Evolutionary conservation across 2,113 vertebrate genomes (phyloP), one percentile per base, ranked within the genome.

Genomic region (Notarius quadriscutis): DNA sequence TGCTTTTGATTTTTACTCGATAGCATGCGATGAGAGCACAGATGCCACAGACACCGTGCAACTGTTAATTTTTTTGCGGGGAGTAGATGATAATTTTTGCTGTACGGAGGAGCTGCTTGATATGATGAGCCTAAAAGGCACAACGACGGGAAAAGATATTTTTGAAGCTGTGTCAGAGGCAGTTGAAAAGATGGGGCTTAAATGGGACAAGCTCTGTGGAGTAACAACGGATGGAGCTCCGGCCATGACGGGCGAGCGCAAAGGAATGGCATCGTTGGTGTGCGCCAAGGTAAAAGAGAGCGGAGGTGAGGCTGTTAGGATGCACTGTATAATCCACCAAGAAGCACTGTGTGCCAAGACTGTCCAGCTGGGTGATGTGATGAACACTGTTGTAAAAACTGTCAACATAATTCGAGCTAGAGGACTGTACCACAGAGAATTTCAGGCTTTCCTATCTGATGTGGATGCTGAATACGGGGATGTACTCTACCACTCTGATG

Each of bases 181-280:
- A 25, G 9, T 63, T 63, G 18, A 62, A 1, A 62, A 62, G 18
- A 62, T 62, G 18, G 18, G 6, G 1, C 60, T 62, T 22, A 4
- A 7, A 7, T 63, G 86, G 86, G 50, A 82, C 78, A 87, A 87
- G 65, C 30, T 57, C 1, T 69, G 80, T 83, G 86, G 86, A 41
- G 63, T 86, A 60, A 89, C 77, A 72, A 90, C 48, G 2, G 86
- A 90, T 82, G 88, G 20, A 4, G 62, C 62, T 10, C 90, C 84
- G 72, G 74, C 87, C 17, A 91, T 86, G 89, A 91, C n/a, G 30
- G 90, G 85, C 10, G 83, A 91, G 60, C 11, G 34, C 25, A 91
- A 86, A 67, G 85, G 85, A 77, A 86, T 90, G 86, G 87, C 89
- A 2, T 80, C 83, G 2, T 62, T 90, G 85, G 71, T 89, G 51